Conservation (phyloP, 2,113 vertebrate genomes). For the Lanius collurio region DNA sequence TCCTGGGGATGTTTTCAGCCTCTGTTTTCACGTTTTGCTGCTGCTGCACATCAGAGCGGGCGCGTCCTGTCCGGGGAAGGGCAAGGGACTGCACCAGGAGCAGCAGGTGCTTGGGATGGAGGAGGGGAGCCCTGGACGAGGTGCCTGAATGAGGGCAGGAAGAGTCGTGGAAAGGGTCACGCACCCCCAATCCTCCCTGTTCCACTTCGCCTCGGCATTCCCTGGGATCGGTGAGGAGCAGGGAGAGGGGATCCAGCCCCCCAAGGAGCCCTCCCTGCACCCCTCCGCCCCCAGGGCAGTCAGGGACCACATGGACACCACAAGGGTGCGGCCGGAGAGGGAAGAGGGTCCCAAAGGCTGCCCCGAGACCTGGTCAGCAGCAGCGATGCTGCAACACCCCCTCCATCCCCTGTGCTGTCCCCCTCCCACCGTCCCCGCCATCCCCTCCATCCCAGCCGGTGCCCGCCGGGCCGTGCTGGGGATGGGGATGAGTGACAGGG, state of each 20-base stretch:
- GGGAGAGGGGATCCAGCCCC: no score
- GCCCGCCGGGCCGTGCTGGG: neutral
- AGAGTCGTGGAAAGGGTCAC: neutral
- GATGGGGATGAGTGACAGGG: neutral
- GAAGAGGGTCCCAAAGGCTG: neutral
- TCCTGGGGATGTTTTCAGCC: neutral
- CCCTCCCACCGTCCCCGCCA: neutral
- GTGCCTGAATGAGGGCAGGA: neutral
- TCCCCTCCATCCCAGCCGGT: neutral
- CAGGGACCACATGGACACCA: neutral
- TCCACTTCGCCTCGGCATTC: neutral
- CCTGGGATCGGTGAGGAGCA: accelerated
- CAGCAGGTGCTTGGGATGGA: neutral
- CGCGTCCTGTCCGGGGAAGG: neutral
- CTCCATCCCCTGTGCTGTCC: neutral
- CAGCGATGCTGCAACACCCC: neutral
- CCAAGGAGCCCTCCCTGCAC: neutral
- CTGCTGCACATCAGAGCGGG: neutral
- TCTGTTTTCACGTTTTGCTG: neutral
- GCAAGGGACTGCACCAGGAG: neutral
- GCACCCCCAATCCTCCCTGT: neutral
- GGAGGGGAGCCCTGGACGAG: neutral
- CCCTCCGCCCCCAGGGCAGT: neutral
- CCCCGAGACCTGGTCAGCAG: neutral
- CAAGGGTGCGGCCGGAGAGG: accelerated